These are phyloP conservation scores for Clivina fossor DNA, from an alignment of 2,888 invertebrate species.

Conservation along the genomic window DNA sequence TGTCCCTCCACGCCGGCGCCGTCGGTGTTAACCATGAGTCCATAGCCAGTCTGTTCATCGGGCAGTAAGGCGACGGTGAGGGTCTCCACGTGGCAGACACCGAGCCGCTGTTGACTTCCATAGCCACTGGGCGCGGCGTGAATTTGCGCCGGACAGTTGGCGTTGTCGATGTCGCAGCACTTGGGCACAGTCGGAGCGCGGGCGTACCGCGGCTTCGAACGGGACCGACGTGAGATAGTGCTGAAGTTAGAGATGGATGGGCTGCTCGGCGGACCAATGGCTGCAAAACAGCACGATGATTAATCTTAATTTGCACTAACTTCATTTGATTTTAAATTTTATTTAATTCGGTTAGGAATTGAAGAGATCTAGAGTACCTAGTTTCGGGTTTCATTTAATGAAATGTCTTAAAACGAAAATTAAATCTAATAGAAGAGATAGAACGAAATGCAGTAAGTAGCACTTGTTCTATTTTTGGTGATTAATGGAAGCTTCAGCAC, in stretches of 20 bases:
- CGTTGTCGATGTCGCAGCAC: constrained; percentile 2
- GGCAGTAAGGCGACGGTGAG: constrained; percentile 56
- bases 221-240: constrained; percentile 56
- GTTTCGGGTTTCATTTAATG: too few species aligned
- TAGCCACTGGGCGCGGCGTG: constrained; percentile 41
- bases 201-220: constrained; percentile 22
- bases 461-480: too few species aligned
- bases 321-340: too few species aligned
- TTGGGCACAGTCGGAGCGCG: constrained; percentile 5
- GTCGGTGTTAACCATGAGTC: constrained; percentile 56
- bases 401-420: too few species aligned
- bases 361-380: too few species aligned
- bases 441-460: too few species aligned
- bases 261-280: constrained; percentile 51
- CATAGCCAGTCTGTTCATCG: constrained; percentile 56
- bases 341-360: too few species aligned
- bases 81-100: constrained; percentile 60
- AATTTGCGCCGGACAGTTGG: neutral
- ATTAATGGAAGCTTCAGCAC: too few species aligned
- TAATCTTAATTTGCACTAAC: too few species aligned
- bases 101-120: constrained; percentile 37
- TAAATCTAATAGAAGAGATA: too few species aligned
- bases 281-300: too few species aligned
- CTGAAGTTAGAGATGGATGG: constrained; percentile 59
- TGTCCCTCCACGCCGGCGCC: constrained; percentile 52